These are phyloP conservation scores for Paedocypris micromegethes DNA, from an alignment of 2,797 vertebrate genomes.

Conservation along the genomic window DNA sequence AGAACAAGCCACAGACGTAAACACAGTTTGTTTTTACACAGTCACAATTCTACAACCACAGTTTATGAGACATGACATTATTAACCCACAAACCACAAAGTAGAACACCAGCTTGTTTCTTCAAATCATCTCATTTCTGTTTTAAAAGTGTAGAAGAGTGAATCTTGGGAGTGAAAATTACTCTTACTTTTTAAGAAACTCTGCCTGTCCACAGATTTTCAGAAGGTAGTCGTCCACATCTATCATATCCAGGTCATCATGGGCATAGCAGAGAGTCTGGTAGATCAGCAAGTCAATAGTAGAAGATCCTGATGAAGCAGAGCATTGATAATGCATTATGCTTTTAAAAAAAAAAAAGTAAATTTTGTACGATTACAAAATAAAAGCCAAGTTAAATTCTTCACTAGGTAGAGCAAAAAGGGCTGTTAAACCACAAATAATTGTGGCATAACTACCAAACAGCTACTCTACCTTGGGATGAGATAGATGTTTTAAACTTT, in stretches of 20 bases:
- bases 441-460: too few species aligned
- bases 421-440: too few species aligned
- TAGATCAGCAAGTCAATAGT: constrained; percentile 90
- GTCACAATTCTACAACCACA: constrained; percentile 41
- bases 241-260: constrained; percentile 76
- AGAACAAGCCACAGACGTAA: constrained; percentile 39
- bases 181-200: constrained; percentile 89
- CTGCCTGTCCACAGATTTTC: constrained; percentile 86
- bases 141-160: too few species aligned
- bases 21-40: constrained; percentile 31
- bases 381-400: neutral
- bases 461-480: too few species aligned
- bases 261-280: constrained; percentile 89
- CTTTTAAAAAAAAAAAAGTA: too few species aligned
- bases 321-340: neutral
- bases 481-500: too few species aligned
- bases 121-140: constrained; percentile 12
- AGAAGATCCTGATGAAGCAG: constrained; percentile 74
- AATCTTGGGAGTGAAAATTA: too few species aligned
- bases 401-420: too few species aligned
- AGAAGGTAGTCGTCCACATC: constrained; percentile 83
- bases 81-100: constrained; percentile 48
- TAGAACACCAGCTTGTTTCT: constrained; percentile 8
- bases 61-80: constrained; percentile 14
- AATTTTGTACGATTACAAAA: neutral